phyloP scores from a whole-genome alignment of 2,888 invertebrate genomes.

The Gerosis bhagava region DNA sequence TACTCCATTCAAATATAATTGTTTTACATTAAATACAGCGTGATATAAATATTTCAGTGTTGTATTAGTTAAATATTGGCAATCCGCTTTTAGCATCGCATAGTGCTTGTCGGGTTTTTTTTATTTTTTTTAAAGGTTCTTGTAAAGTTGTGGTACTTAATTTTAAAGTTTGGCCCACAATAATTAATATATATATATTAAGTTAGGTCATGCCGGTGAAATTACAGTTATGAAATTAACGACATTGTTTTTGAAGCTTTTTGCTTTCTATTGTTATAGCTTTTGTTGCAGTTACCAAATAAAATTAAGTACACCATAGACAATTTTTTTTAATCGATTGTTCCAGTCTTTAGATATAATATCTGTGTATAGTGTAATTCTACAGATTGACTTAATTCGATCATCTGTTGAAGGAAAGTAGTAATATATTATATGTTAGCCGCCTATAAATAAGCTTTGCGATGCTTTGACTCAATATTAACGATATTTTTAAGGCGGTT shows the following conservation, averaged over 20 bases:
- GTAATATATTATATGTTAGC: constrained; percentile 3
- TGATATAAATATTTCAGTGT: constrained; percentile 55
- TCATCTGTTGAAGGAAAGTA: constrained; percentile 9
- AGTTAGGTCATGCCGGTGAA: constrained; percentile 4
- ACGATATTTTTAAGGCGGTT: too few relatives aligned
- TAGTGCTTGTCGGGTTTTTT: constrained; percentile 51
- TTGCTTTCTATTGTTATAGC: constrained; percentile 57
- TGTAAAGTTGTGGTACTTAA: constrained; percentile 46
- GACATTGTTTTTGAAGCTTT: constrained; percentile 10
- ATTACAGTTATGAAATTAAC: too few relatives aligned
- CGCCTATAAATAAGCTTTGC: too few relatives aligned
- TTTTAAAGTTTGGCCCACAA: constrained; percentile 30
- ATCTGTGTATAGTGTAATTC: constrained; percentile 14
- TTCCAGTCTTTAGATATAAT: too few relatives aligned
- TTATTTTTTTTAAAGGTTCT: constrained; percentile 41
- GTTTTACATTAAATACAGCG: constrained; percentile 73
- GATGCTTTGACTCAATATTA: too few relatives aligned
- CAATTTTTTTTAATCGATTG: constrained; percentile 50
- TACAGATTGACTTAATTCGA: background rate
- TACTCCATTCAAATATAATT: constrained; percentile 67
- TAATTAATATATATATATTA: constrained; percentile 9
- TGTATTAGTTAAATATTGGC: constrained; percentile 44
- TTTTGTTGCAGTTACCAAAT: constrained; percentile 76
- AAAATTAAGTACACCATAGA: constrained; percentile 65
- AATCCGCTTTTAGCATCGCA: constrained; percentile 66